phyloP scores from a whole-genome alignment of 2,888 invertebrate genomes.

The Oxyscelio sp. region DNA sequence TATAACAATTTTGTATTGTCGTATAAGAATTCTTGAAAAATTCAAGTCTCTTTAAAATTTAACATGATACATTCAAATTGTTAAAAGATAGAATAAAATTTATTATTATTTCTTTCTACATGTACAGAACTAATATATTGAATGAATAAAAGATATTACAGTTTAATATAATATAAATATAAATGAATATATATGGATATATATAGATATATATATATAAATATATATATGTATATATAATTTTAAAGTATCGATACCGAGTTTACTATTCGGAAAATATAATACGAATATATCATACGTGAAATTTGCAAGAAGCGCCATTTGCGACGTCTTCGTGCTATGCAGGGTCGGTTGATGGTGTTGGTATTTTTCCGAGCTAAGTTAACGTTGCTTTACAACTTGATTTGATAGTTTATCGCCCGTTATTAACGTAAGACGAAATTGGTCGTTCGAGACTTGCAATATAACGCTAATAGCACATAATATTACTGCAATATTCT shows the following conservation, averaged over 20 bases:
- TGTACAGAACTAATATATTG: slow-evolving; percentile 87
- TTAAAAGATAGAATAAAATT: too few species aligned
- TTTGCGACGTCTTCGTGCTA: slow-evolving; percentile 40
- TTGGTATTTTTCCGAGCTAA: slow-evolving; percentile 32
- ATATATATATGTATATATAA: slow-evolving; percentile 74
- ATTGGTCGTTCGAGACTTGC: slow-evolving; percentile 26
- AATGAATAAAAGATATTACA: slow-evolving; percentile 85
- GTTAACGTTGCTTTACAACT: slow-evolving; percentile 43
- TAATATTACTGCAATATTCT: too few species aligned
- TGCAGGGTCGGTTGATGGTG: slow-evolving; percentile 47
- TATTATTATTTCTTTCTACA: too few species aligned
- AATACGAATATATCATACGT: slow-evolving; percentile 71
- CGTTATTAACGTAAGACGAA: slow-evolving; percentile 30
- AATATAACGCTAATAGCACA: too few species aligned
- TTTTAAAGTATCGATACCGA: slow-evolving; percentile 69
- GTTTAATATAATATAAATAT: slow-evolving; percentile 85
- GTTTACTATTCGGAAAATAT: slow-evolving; percentile 55
- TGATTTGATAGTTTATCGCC: slow-evolving; percentile 54
- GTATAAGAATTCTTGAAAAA: too few species aligned
- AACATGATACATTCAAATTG: too few species aligned
- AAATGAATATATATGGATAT: slow-evolving; percentile 70
- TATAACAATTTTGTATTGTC: too few species aligned
- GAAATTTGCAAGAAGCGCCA: slow-evolving; percentile 55
- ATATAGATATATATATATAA: slow-evolving; percentile 72
- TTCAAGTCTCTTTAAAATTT: too few species aligned